A percentile compares a stretch with the other conserved stretches of the same genome.
These are phyloP conservation scores for Brienomyrus brachyistius DNA, from an alignment of 2,113 vertebrate genomes.

Conservation along the genomic window DNA sequence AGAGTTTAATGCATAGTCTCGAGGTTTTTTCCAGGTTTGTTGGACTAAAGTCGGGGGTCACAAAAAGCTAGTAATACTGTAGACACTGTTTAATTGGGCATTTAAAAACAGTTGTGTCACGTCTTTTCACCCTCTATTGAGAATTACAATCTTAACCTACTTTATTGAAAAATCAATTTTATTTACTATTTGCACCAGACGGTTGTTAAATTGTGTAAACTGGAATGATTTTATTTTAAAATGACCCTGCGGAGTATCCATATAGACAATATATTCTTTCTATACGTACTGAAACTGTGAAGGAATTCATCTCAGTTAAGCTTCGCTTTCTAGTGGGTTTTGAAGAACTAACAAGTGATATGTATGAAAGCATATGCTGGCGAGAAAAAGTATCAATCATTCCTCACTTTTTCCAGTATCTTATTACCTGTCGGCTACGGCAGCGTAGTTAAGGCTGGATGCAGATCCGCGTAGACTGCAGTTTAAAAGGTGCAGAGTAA, in stretches of 20 bases:
- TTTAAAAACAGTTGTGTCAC: neutral
- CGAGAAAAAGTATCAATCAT: neutral
- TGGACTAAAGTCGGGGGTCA: neutral
- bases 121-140: slow-evolving; percentile 8
- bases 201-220: neutral
- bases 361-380: neutral
- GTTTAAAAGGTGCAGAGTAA: neutral
- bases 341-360: neutral
- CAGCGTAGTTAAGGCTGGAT: neutral
- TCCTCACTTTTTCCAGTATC: neutral
- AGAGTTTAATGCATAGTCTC: neutral
- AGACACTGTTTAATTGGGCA: slow-evolving; percentile 26
- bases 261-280: no score
- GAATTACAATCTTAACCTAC: neutral
- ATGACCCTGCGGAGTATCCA: neutral
- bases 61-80: slow-evolving; percentile 4
- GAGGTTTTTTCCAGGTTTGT: neutral
- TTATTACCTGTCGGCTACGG: neutral
- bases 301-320: neutral
- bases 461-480: neutral
- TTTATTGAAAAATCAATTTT: neutral
- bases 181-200: slow-evolving; percentile 10
- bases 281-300: neutral
- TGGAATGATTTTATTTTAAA: neutral
- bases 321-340: neutral